A percentile compares a stretch with the other conserved stretches of the same genome.
Evolutionary conservation across 2,113 vertebrate genomes (phyloP).

Genomic region (Chlorodrepanis virens): DNA sequence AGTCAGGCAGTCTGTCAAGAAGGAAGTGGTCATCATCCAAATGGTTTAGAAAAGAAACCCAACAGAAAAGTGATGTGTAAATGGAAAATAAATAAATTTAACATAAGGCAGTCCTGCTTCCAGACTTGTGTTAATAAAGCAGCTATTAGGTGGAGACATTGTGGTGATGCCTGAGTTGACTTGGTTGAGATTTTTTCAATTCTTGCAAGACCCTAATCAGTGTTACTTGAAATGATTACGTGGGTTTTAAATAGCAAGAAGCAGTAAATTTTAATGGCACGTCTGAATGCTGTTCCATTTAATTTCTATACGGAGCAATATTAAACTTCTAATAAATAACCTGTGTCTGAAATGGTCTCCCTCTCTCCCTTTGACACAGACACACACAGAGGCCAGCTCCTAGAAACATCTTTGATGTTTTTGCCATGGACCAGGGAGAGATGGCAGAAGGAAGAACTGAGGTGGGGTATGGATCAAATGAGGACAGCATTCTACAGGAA

Average conservation of each 20-base stretch:
- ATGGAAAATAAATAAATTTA: conserved; percentile 58
- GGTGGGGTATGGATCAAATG: background rate
- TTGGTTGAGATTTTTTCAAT: conserved; percentile 14
- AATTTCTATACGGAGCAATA: conserved; percentile 32
- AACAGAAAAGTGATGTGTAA: background rate
- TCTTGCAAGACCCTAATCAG: conserved; percentile 67
- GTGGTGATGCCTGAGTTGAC: conserved; percentile 30
- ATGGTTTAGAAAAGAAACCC: conserved; percentile 14
- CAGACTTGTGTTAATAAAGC: conserved; percentile 63
- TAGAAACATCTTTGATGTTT: background rate
- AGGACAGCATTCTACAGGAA: background rate
- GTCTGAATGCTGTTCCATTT: conserved; percentile 15
- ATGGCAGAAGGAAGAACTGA: background rate
- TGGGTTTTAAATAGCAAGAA: conserved; percentile 65
- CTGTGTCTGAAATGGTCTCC: background rate
- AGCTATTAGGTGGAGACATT: conserved; percentile 63
- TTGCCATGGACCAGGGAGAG: background rate
- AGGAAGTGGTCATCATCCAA: background rate
- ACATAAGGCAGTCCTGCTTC: background rate
- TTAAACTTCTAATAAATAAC: conserved; percentile 20
- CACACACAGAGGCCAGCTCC: background rate
- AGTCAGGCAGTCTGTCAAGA: background rate
- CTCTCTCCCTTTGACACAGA: background rate
- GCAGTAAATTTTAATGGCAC: conserved; percentile 41
- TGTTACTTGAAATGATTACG: conserved; percentile 62